A percentile compares a stretch with the other conserved stretches of the same genome.
Conservation (phyloP, 23 tunicate genomes). For the Botrylloides violaceus region DNA sequence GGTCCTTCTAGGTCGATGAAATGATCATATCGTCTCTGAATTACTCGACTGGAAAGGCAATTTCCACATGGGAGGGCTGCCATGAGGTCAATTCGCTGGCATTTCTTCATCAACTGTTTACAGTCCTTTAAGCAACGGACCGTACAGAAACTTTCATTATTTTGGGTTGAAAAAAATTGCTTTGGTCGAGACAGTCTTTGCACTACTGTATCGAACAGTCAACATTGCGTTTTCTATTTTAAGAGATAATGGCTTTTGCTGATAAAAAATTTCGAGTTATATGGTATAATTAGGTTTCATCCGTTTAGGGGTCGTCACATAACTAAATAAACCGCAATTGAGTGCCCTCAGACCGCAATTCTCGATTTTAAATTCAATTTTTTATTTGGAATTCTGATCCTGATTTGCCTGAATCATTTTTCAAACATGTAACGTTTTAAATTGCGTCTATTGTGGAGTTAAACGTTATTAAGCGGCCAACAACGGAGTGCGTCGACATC, state of each 20-base stretch:
- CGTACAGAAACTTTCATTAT: not conserved
- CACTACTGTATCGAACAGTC: not conserved
- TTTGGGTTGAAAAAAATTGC: not conserved
- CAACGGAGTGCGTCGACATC: too few species aligned
- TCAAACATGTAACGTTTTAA: too few species aligned
- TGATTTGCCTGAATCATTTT: too few species aligned
- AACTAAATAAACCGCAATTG: too few species aligned
- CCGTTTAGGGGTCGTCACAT: too few species aligned
- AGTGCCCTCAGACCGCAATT: too few species aligned
- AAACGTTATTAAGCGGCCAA: too few species aligned
- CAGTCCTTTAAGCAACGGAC: not conserved
- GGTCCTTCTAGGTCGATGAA: not conserved
- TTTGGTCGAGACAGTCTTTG: not conserved
- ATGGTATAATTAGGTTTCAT: not conserved
- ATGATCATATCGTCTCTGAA: not conserved
- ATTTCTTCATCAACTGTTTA: not conserved
- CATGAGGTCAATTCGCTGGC: not conserved
- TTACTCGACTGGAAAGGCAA: not conserved
- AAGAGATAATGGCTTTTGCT: not conserved
- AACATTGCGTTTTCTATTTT: not conserved
- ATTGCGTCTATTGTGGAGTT: too few species aligned
- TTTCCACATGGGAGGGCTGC: conserved; percentile 2
- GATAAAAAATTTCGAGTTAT: not conserved
- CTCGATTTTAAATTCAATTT: too few species aligned
- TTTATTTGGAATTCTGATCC: too few species aligned